Conservation (phyloP, 1,140 invertebrate species). For the Saccostrea cuccullata region DNA sequence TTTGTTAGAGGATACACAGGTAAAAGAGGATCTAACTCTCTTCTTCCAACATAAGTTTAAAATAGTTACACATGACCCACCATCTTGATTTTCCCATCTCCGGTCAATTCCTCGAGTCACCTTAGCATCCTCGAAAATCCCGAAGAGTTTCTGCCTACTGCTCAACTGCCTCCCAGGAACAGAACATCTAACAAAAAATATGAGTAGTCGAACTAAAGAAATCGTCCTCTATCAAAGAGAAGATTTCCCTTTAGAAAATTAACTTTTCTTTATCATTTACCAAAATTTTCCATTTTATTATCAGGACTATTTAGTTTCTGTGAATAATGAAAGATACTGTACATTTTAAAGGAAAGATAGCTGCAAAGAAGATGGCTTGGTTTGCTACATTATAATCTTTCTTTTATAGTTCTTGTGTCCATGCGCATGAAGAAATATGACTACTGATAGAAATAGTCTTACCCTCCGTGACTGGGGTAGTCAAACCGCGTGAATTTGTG, state of each 20-base stretch:
- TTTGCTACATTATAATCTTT: neutral
- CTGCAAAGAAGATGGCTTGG: no score
- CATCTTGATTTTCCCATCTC: conserved; percentile 69
- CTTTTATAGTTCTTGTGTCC: neutral
- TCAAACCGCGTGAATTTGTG: conserved; percentile 89
- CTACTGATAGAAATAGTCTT: neutral
- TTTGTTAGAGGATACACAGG: no score
- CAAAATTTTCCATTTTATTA: no score
- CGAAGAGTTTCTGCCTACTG: conserved; percentile 74
- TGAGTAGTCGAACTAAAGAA: no score
- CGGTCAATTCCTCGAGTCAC: conserved; percentile 79
- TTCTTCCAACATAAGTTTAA: no score
- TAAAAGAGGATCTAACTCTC: no score
- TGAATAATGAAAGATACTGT: no score
- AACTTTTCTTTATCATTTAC: no score
- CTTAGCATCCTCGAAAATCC: conserved; percentile 90
- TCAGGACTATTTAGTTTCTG: no score
- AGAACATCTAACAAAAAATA: conserved; percentile 3
- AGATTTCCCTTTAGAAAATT: neutral
- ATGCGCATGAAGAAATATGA: no score
- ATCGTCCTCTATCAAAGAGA: neutral
- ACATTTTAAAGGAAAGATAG: no score
- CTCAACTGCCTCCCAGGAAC: conserved; percentile 55
- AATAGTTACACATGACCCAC: conserved; percentile 33
- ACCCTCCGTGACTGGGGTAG: conserved; percentile 54